Evolutionary conservation across 2,797 vertebrate genomes (phyloP).

Genomic region (Falco biarmicus): DNA sequence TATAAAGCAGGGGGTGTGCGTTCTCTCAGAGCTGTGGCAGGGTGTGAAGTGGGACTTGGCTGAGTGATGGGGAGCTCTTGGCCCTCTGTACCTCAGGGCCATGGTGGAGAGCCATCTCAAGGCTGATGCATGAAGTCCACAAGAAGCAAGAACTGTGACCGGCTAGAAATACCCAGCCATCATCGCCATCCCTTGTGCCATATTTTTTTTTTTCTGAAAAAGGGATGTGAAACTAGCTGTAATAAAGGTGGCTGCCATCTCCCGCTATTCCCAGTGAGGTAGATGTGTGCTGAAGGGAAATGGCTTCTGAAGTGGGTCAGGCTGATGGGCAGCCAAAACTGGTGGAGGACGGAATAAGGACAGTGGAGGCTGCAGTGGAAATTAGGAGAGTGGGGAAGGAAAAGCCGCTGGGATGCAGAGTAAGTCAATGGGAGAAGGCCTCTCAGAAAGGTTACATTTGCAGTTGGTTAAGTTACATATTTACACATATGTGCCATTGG

Average conservation of each 20-base stretch:
- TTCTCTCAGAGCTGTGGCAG: background rate
- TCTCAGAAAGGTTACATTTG: background rate
- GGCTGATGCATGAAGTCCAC: background rate
- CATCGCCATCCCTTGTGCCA: too few relatives aligned
- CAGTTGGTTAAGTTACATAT: background rate
- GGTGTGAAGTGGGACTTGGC: background rate
- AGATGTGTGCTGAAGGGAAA: background rate
- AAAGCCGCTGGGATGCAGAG: background rate
- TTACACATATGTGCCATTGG: background rate
- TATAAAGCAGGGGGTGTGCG: background rate
- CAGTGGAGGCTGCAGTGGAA: background rate
- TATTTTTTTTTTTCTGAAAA: background rate
- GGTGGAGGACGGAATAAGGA: background rate
- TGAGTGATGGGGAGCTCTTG: background rate
- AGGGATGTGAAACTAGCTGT: background rate
- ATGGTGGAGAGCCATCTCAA: background rate
- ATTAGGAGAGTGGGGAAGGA: background rate
- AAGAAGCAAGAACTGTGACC: background rate
- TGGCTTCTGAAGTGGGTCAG: background rate
- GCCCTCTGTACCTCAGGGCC: background rate
- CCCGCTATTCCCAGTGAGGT: background rate
- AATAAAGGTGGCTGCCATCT: background rate
- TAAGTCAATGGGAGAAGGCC: background rate
- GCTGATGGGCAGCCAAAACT: background rate
- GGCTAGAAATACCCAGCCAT: background rate